These are phyloP conservation scores for Iguana delicatissima DNA, from an alignment of 2,797 vertebrate genomes.

Conservation along the genomic window DNA sequence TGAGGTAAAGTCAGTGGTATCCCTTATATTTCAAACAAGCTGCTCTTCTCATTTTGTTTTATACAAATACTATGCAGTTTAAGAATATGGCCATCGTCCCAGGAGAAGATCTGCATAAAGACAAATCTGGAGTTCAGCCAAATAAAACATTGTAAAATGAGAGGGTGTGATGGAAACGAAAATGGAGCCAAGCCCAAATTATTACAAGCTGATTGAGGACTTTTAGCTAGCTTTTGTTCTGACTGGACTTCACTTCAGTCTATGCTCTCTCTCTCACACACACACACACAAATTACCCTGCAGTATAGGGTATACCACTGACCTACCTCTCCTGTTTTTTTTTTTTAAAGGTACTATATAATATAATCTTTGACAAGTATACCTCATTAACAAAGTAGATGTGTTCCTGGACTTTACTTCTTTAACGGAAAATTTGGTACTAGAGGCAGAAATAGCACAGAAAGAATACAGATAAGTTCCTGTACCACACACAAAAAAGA, in stretches of 20 bases:
- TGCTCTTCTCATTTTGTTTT: too few relatives aligned
- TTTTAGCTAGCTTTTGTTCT: background rate
- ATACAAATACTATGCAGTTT: background rate
- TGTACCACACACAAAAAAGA: too few relatives aligned
- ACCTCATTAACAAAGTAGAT: too few relatives aligned
- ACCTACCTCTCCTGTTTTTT: background rate
- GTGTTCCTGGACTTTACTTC: too few relatives aligned
- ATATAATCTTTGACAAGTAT: too few relatives aligned
- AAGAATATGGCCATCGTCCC: background rate
- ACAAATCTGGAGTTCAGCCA: background rate
- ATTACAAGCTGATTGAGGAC: background rate
- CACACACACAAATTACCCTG: background rate
- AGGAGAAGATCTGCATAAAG: background rate
- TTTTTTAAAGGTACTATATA: too few relatives aligned
- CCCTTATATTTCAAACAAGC: too few relatives aligned
- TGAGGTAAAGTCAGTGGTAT: too few relatives aligned
- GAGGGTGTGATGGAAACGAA: background rate
- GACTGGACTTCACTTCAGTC: background rate
- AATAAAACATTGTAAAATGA: background rate
- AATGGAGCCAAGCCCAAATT: background rate
- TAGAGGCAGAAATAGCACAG: too few relatives aligned
- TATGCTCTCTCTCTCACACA: too few relatives aligned
- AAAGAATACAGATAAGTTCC: too few relatives aligned
- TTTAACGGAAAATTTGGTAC: too few relatives aligned
- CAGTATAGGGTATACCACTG: background rate